Evolutionary conservation across 2,888 invertebrate genomes (phyloP).

Genomic region (Drosophila fulvimacula): DNA sequence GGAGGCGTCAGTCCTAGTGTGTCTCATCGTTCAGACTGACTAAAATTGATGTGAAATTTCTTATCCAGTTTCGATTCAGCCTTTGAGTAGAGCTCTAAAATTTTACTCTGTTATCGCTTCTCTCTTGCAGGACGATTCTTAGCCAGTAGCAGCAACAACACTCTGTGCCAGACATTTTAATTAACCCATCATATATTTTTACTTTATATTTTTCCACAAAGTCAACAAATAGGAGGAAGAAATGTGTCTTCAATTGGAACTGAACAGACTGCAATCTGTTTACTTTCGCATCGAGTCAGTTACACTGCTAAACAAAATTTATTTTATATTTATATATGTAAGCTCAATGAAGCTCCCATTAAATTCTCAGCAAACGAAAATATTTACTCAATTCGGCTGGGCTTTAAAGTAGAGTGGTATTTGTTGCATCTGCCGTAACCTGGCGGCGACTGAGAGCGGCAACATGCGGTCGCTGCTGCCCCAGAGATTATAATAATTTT

Average conservation of each 20-base stretch:
- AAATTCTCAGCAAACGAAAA: constrained; percentile 28
- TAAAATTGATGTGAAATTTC: constrained; percentile 9
- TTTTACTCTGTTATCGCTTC: too few relatives aligned
- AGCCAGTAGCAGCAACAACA: neutral
- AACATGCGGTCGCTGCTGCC: constrained; percentile 29
- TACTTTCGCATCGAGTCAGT: neutral
- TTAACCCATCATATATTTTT: constrained; percentile 3
- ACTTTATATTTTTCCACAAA: neutral
- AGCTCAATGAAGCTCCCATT: neutral
- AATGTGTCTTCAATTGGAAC: neutral
- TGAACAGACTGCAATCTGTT: neutral
- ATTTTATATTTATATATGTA: neutral
- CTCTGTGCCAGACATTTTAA: neutral
- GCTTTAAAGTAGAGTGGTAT: constrained; percentile 4
- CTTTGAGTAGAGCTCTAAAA: neutral
- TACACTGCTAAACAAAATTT: neutral
- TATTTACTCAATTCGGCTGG: constrained; percentile 8
- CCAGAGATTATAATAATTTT: constrained; percentile 55
- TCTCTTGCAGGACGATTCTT: neutral
- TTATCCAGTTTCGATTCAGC: neutral
- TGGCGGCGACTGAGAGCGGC: constrained; percentile 13
- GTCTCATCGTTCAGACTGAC: neutral
- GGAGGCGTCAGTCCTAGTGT: neutral
- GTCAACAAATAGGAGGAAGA: neutral
- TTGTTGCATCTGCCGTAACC: constrained; percentile 25